phyloP scores from a whole-genome alignment of 1,140 invertebrate genomes.

The Agraylea sexmaculata region DNA sequence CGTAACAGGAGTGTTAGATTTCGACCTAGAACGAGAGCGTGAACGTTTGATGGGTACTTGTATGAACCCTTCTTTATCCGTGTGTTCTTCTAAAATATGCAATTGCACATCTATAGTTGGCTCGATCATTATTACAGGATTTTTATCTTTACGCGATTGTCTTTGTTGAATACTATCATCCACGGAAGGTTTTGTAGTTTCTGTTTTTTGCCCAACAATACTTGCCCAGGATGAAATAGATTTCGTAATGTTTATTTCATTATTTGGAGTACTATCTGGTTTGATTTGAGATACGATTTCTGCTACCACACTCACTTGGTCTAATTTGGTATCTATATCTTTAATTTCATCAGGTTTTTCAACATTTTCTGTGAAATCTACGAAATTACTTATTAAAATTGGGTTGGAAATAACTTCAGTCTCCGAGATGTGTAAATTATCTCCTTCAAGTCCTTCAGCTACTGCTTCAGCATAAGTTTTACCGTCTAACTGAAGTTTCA shows the following conservation, averaged over 20 bases:
- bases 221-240: constrained; percentile 14
- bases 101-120: constrained; percentile 24
- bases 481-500: constrained; percentile 32
- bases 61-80: constrained; percentile 36
- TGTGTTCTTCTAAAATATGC: constrained; percentile 23
- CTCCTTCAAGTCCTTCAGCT: constrained; percentile 28
- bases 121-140: constrained; percentile 35
- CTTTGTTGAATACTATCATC: constrained; percentile 14
- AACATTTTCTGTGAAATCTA: neutral
- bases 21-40: constrained; percentile 34
- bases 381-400: neutral
- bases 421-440: too few relatives aligned
- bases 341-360: neutral
- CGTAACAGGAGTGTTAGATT: constrained; percentile 11
- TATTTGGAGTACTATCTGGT: neutral
- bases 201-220: constrained; percentile 15
- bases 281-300: constrained; percentile 5
- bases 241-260: neutral
- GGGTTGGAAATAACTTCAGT: too few relatives aligned
- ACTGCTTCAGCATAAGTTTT: constrained; percentile 50
- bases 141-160: constrained; percentile 18
- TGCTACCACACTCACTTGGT: too few relatives aligned
- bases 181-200: too few relatives aligned
- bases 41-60: constrained; percentile 30
- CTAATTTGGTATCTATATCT: neutral